phyloP scores from a whole-genome alignment of 2,113 vertebrate species.

The Bagarius yarrelli region DNA sequence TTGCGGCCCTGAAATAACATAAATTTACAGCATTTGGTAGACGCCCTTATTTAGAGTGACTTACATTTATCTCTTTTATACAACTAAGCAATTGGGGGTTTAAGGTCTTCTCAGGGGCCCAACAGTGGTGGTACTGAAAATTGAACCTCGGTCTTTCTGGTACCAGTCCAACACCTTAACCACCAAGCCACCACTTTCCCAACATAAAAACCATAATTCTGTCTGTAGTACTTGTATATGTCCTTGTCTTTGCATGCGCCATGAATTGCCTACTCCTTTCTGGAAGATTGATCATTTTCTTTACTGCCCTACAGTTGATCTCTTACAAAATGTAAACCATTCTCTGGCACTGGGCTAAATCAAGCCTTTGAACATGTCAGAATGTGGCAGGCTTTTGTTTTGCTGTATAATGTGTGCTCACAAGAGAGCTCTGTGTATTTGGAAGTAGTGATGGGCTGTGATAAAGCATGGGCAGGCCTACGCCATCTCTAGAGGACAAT shows the following conservation, averaged over 20 bases:
- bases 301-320: slow-evolving; percentile 19
- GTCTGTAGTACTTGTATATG: background rate
- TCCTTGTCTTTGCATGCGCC: background rate
- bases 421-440: slow-evolving; percentile 70
- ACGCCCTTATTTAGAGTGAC: too few relatives aligned
- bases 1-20: background rate
- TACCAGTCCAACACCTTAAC: too few relatives aligned
- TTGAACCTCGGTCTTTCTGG: too few relatives aligned
- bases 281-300: background rate
- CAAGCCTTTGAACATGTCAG: slow-evolving; percentile 70
- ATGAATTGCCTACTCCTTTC: background rate
- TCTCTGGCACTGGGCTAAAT: slow-evolving; percentile 64
- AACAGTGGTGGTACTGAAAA: too few relatives aligned
- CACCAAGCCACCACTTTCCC: too few relatives aligned
- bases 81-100: too few relatives aligned
- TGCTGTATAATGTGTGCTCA: slow-evolving; percentile 68
- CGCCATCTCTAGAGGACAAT: slow-evolving; percentile 76
- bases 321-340: slow-evolving; percentile 68
- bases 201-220: background rate
- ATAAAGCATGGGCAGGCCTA: slow-evolving; percentile 75
- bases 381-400: slow-evolving; percentile 75
- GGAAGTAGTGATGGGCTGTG: slow-evolving; percentile 68
- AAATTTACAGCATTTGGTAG: too few relatives aligned
- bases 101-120: too few relatives aligned
- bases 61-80: too few relatives aligned